phyloP scores from a whole-genome alignment of 2,888 invertebrate species.

The Camptogramma bilineatum region DNA sequence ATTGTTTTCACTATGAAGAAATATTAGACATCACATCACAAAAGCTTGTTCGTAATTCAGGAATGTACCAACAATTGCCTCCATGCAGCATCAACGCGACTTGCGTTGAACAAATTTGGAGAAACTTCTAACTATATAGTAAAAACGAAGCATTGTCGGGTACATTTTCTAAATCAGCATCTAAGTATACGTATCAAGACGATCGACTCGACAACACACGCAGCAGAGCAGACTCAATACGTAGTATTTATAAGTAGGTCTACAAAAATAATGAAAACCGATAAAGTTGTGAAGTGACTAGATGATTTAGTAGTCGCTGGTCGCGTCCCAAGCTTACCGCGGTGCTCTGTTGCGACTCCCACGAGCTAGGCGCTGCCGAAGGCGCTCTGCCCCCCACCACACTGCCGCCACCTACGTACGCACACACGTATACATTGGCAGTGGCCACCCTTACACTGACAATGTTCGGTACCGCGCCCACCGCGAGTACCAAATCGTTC shows the following conservation, averaged over 20 bases:
- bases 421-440: conserved; percentile 75
- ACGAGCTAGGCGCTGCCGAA: conserved; percentile 71
- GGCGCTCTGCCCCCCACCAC: conserved; percentile 74
- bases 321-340: conserved; percentile 80
- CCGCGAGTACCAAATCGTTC: conserved; percentile 31
- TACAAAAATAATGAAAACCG: conserved; percentile 82
- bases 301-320: conserved; percentile 66
- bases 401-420: conserved; percentile 83
- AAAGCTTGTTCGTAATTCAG: conserved; percentile 75
- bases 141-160: conserved; percentile 53
- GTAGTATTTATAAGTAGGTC: conserved; percentile 76
- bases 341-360: conserved; percentile 77
- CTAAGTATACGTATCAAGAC: conserved; percentile 69
- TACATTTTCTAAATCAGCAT: conserved; percentile 77
- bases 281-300: conserved; percentile 75
- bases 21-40: conserved; percentile 81
- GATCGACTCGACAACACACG: conserved; percentile 81
- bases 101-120: conserved; percentile 24
- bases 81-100: conserved; percentile 27
- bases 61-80: conserved; percentile 71
- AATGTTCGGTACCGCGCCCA: conserved; percentile 29
- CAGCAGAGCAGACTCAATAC: conserved; percentile 83
- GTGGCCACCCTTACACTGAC: conserved; percentile 29
- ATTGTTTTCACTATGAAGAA: conserved; percentile 42
- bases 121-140: conserved; percentile 26